Evolutionary conservation across 2,888 invertebrate species (phyloP).

Genomic region (Oscheius sp.): DNA sequence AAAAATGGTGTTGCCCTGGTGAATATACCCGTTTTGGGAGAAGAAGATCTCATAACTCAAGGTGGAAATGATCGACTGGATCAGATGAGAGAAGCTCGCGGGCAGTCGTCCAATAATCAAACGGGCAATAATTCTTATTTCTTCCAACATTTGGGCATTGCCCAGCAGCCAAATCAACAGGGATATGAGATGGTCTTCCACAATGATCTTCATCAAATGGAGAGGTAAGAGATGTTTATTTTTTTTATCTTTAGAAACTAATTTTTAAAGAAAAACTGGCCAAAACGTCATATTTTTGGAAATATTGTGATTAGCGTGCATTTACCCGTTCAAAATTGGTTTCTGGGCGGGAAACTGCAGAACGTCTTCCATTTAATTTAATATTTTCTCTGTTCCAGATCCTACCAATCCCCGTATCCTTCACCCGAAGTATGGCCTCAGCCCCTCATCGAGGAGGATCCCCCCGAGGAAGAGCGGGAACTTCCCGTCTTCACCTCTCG

Average conservation of each 20-base stretch:
- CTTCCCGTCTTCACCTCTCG: conserved; percentile 49
- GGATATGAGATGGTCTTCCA: conserved; percentile 28
- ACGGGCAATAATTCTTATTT: background rate
- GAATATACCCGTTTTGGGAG: conserved; percentile 55
- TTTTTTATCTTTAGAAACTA: too few relatives aligned
- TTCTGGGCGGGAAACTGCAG: too few relatives aligned
- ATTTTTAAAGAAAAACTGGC: too few relatives aligned
- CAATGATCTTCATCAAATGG: background rate
- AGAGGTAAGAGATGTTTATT: background rate
- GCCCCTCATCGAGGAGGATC: background rate
- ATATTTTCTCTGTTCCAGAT: background rate
- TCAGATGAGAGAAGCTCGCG: conserved; percentile 38
- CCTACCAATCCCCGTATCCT: conserved; percentile 5
- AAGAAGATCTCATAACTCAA: conserved; percentile 49
- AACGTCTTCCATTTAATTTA: too few relatives aligned
- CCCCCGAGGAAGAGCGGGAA: conserved; percentile 42
- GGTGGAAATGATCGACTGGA: conserved; percentile 38
- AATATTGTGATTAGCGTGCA: background rate
- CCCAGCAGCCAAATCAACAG: conserved; percentile 33
- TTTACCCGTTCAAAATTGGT: background rate
- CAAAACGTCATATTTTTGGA: too few relatives aligned
- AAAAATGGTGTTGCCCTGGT: conserved; percentile 55
- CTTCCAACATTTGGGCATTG: conserved; percentile 32
- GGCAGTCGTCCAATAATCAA: background rate
- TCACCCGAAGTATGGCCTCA: conserved; percentile 26